A percentile compares a stretch with the other conserved stretches of the same genome.
These are phyloP conservation scores for Syrista parreyssii DNA, from an alignment of 2,888 invertebrate species.

Conservation along the genomic window DNA sequence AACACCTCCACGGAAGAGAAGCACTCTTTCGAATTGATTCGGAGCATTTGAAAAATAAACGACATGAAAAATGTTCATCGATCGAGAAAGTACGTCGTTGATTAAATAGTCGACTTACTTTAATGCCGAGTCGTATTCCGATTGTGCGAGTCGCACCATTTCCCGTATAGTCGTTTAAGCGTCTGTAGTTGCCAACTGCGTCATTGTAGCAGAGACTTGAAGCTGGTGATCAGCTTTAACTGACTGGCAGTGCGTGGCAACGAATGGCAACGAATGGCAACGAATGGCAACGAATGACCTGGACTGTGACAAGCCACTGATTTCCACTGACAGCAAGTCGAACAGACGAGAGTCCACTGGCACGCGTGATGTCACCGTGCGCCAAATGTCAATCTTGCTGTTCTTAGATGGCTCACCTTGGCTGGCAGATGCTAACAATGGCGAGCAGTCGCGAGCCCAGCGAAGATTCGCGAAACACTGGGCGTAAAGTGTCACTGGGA, in stretches of 20 bases:
- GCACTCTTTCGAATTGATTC: slow-evolving; percentile 5
- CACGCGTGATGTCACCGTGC: not conserved
- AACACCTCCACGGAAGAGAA: slow-evolving; percentile 8
- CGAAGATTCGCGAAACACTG: too few species aligned
- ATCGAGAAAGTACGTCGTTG: too few species aligned
- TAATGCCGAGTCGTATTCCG: slow-evolving; percentile 50
- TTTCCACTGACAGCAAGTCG: too few species aligned
- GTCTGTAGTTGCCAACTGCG: slow-evolving; percentile 54
- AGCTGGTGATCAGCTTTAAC: slow-evolving; percentile 1
- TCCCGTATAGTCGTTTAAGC: slow-evolving; percentile 30
- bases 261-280: slow-evolving; percentile 39
- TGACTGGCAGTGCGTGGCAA: slow-evolving; percentile 35
- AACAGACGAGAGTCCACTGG: too few species aligned
- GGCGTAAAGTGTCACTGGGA: too few species aligned
- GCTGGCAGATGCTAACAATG: too few species aligned
- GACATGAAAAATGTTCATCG: not conserved
- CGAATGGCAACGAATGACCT: slow-evolving; percentile 36
- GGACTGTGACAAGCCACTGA: too few species aligned
- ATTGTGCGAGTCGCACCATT: slow-evolving; percentile 53
- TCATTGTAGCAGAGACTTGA: slow-evolving; percentile 44
- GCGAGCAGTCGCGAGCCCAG: too few species aligned
- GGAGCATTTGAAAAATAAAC: not conserved
- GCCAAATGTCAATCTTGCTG: slow-evolving; percentile 3
- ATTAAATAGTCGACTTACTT: slow-evolving; percentile 44
- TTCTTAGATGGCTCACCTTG: too few species aligned